A percentile compares a stretch with the other conserved stretches of the same genome.
Conservation (phyloP, 2,113 vertebrate genomes). For the Equus przewalskii region DNA sequence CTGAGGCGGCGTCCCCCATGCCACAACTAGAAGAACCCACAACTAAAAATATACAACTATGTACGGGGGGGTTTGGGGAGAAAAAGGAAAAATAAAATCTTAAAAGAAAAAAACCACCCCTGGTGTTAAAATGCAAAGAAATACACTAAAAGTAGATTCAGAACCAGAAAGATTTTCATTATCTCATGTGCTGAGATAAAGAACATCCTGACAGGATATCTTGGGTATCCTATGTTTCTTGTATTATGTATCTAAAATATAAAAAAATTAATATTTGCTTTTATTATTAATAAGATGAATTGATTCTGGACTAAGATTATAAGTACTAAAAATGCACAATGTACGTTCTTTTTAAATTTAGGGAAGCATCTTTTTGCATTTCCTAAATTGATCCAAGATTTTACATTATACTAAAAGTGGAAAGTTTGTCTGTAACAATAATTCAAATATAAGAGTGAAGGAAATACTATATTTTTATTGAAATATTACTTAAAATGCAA, state of each 20-base stretch:
- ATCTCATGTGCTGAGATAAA: not conserved
- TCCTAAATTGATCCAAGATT: conserved; percentile 27
- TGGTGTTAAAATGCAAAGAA: not conserved
- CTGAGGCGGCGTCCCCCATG: no score
- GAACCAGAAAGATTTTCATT: conserved; percentile 12
- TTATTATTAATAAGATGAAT: conserved; percentile 20
- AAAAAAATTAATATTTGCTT: conserved; percentile 27
- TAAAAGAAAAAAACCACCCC: no score
- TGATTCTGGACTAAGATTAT: not conserved
- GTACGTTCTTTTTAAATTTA: conserved; percentile 18
- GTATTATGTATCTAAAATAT: not conserved
- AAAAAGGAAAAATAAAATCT: no score
- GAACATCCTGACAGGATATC: not conserved
- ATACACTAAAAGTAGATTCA: conserved; percentile 24
- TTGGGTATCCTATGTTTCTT: not conserved
- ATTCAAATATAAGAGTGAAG: not conserved
- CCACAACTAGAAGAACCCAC: no score
- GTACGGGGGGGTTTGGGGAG: no score
- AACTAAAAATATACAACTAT: no score
- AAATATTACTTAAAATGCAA: conserved; percentile 39
- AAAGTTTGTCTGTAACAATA: not conserved
- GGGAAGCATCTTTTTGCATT: conserved; percentile 37
- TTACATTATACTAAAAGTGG: conserved; percentile 43
- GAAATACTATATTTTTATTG: conserved; percentile 27
- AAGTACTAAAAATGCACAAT: conserved; percentile 14